A percentile compares a stretch with the other conserved stretches of the same genome.
Evolutionary conservation across 2,888 invertebrate species (phyloP).

Genomic region (Andrena flavipes): DNA sequence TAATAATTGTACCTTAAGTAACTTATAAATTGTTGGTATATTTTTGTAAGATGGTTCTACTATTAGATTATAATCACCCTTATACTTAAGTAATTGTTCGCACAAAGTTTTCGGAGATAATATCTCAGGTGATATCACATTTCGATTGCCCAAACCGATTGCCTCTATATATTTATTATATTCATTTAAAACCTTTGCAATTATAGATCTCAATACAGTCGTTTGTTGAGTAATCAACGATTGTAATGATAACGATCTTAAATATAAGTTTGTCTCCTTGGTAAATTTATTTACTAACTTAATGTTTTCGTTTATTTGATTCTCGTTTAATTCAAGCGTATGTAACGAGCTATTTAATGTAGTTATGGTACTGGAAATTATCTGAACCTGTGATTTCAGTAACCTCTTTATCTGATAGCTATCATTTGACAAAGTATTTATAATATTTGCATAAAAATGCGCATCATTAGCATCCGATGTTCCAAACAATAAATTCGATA

Average conservation of each 20-base stretch:
- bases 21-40: neutral
- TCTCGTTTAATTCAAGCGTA: neutral
- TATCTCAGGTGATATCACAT: too few relatives aligned
- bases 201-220: too few relatives aligned
- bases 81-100: neutral
- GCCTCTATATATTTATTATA: too few relatives aligned
- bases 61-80: neutral
- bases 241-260: too few relatives aligned
- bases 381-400: slow-evolving; percentile 27
- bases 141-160: too few relatives aligned
- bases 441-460: slow-evolving; percentile 5
- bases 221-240: too few relatives aligned
- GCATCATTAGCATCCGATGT: slow-evolving; percentile 24
- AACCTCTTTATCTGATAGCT: slow-evolving; percentile 24
- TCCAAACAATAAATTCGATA: too few relatives aligned
- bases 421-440: neutral
- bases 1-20: too few relatives aligned
- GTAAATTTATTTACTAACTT: slow-evolving; percentile 4
- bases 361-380: slow-evolving; percentile 20
- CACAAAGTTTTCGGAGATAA: slow-evolving; percentile 11
- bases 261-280: too few relatives aligned
- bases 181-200: too few relatives aligned
- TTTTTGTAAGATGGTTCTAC: neutral
- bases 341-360: slow-evolving; percentile 17
- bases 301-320: neutral